Evolutionary conservation across 1,140 invertebrate genomes (phyloP).

Genomic region (Drosophila nannoptera): DNA sequence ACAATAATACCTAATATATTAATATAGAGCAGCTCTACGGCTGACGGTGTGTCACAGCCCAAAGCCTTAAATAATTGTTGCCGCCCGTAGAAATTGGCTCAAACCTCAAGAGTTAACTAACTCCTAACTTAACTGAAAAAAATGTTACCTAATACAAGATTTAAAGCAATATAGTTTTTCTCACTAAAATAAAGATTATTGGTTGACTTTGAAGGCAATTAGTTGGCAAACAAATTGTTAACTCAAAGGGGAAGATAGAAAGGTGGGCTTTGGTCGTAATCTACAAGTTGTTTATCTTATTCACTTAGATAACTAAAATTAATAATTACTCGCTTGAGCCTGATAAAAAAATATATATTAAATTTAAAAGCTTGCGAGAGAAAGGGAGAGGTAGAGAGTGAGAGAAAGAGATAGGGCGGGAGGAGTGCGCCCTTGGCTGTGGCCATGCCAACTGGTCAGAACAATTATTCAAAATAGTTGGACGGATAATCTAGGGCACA

Average conservation of each 20-base stretch:
- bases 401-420: no score
- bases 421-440: slow-evolving; percentile 19
- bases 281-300: slow-evolving; percentile 15
- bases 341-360: slow-evolving; percentile 42
- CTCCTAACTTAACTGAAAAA: background rate
- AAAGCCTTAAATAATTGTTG: slow-evolving; percentile 42
- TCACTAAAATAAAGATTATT: no score
- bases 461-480: slow-evolving; percentile 35
- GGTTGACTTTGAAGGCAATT: no score
- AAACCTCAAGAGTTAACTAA: background rate
- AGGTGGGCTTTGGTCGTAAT: slow-evolving; percentile 25
- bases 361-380: no score
- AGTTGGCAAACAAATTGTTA: no score
- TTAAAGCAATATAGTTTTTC: background rate
- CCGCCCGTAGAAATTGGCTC: background rate
- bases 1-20: background rate
- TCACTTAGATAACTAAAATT: slow-evolving; percentile 44
- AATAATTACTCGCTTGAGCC: slow-evolving; percentile 54
- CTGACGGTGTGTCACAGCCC: slow-evolving; percentile 31
- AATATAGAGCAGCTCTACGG: slow-evolving; percentile 22
- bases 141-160: background rate
- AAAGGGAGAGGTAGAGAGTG: no score
- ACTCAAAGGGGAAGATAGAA: background rate
- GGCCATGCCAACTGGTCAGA: slow-evolving; percentile 28
- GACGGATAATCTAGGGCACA: slow-evolving; percentile 37